Conservation (phyloP, 2,113 vertebrate species). For the Typhlomys cinereus region DNA sequence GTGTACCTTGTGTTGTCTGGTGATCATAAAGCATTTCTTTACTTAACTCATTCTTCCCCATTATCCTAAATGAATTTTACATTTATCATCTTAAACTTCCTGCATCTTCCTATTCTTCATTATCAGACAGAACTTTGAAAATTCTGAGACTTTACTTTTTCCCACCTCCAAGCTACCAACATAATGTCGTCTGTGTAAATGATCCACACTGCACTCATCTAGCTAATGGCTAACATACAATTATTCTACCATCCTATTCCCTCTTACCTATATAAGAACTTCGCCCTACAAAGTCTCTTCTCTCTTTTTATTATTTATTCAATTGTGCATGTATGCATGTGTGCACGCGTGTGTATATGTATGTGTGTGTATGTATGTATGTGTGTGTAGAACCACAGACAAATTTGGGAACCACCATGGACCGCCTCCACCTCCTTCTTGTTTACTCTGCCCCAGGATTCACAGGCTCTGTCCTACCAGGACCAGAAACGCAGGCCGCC, state of each 20-base stretch:
- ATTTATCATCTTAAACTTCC: slow-evolving; percentile 14
- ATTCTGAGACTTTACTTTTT: background rate
- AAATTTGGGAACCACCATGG: too few species aligned
- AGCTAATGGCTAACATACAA: background rate
- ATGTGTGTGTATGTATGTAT: too few species aligned
- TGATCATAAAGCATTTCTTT: slow-evolving; percentile 15
- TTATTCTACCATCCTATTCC: background rate
- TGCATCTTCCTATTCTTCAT: background rate
- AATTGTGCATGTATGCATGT: too few species aligned
- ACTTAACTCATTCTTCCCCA: background rate
- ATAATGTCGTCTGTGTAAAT: background rate
- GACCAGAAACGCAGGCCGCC: too few species aligned
- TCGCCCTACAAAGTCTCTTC: background rate
- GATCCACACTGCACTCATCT: background rate
- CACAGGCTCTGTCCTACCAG: too few species aligned
- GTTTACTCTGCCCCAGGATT: too few species aligned
- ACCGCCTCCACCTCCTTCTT: too few species aligned
- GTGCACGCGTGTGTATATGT: too few species aligned
- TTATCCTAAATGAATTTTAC: background rate
- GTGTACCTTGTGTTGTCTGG: background rate
- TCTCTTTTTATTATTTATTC: slow-evolving; percentile 5
- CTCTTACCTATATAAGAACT: slow-evolving; percentile 1
- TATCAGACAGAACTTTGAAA: slow-evolving; percentile 1
- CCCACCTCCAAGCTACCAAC: background rate
- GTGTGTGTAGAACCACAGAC: too few species aligned